Evolutionary conservation across 2,888 invertebrate species (phyloP), one percentile per base, ranked within the genome.

Genomic region (Athripsodes cinereus): DNA sequence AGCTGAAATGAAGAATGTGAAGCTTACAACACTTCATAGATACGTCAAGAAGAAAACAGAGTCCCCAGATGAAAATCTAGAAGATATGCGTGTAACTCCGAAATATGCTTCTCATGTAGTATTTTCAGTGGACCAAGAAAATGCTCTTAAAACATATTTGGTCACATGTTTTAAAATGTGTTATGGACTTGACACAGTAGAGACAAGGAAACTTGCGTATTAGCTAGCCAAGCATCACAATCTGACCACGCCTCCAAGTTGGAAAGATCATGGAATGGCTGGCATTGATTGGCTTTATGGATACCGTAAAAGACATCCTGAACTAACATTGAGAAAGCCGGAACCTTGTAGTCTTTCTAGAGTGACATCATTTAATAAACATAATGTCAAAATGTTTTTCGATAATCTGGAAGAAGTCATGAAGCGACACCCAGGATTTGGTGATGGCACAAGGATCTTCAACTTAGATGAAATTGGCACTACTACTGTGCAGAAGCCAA

Each of bases 391-490:
- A 44, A 44, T 40, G 52, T 67, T 68, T 54, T 67, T 64, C 57
- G 62, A 65, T 35, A 68, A 69, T 52, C 57, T 67, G 40, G 59
- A 66, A 64, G 57, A 62, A 22, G 62, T 67, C 50, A 58, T 66
- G 31, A 54, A 59, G 18, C 56, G 66, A 59, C 51, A 57, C 26
- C 60, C 61, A 26, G 52, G 47, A 22, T 63, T 64, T 61, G 59
- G 53, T n/a, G 62, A 66, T 58, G 64, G 65, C 16, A 64, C 57
- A n/a, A 55, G 65, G 19, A 16, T 47, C 20, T 47, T n/a, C 20
- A 59, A 62, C 22, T 22, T 60, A 62, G 54, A 61, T 59, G 52
- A 68, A 66, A 63, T 67, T 64, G 58, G 61, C 31, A 60, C 61
- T 20, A 51, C 61, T 11, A 67, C 65, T 18, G 64, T 66, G n/a